phyloP scores from a whole-genome alignment of 2,888 invertebrate species.

The Lasius fuliginosus region DNA sequence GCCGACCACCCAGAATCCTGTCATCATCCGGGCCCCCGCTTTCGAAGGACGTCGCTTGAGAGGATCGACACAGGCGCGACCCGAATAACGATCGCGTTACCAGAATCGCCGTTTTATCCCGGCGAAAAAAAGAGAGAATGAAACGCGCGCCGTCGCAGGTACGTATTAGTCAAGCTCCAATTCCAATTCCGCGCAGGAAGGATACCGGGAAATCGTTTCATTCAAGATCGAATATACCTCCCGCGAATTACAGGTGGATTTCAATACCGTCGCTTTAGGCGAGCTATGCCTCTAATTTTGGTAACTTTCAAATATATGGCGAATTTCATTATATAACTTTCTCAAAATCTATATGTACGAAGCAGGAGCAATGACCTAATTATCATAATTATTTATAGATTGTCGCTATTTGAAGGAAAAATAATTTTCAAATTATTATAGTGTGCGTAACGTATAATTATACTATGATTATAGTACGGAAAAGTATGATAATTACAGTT shows the following conservation, averaged over 20 bases:
- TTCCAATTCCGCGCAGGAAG: constrained; percentile 1
- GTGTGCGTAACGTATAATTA: neutral
- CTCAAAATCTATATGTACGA: too few species aligned
- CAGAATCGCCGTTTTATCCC: constrained; percentile 46
- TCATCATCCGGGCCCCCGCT: constrained; percentile 80
- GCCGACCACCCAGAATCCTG: constrained; percentile 85
- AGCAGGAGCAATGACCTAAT: neutral
- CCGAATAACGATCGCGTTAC: constrained; percentile 71
- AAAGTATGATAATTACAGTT: constrained; percentile 37
- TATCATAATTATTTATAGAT: constrained; percentile 12
- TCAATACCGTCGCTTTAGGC: neutral
- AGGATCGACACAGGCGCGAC: constrained; percentile 67
- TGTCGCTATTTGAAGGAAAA: constrained; percentile 7
- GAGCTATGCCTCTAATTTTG: neutral
- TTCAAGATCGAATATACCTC: constrained; percentile 7
- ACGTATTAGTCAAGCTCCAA: neutral
- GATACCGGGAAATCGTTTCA: neutral
- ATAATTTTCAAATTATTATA: constrained; percentile 26
- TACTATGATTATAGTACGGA: neutral
- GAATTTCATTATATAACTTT: constrained; percentile 2
- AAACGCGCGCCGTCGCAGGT: neutral
- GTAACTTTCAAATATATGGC: neutral
- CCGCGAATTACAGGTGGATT: neutral
- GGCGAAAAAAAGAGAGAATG: neutral
- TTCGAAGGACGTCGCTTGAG: constrained; percentile 74